Percentiles rank a stretch among this genome's conserved stretches.
Evolutionary conservation across 2,888 invertebrate genomes (phyloP).

Genomic region (Dolomedes plantarius): DNA sequence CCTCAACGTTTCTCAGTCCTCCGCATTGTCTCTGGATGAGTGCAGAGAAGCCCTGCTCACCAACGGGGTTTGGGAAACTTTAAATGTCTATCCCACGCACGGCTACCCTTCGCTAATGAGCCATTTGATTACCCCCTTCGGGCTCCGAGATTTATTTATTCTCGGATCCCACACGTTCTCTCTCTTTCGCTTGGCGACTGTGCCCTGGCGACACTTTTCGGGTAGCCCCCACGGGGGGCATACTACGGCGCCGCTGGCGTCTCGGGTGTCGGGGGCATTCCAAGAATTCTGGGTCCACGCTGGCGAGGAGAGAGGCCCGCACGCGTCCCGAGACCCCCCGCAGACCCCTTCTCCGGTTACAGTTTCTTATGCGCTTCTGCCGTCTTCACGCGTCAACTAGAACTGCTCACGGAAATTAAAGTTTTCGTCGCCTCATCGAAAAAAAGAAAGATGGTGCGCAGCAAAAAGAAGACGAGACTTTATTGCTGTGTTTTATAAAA

Average conservation of each 20-base stretch:
- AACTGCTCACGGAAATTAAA: neutral
- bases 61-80: neutral
- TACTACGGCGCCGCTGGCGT: neutral
- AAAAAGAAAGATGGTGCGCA: no score
- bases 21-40: no score
- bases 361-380: neutral
- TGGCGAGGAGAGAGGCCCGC: conserved; percentile 10
- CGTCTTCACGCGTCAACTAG: neutral
- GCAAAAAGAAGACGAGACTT: no score
- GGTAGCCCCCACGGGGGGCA: conserved; percentile 23
- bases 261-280: conserved; percentile 46
- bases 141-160: neutral
- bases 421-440: neutral
- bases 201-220: neutral
- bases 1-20: no score
- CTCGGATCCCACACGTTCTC: neutral
- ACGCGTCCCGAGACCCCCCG: conserved; percentile 18
- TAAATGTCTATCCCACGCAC: neutral
- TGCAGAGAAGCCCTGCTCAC: neutral
- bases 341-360: conserved; percentile 34
- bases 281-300: conserved; percentile 38
- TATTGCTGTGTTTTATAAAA: no score
- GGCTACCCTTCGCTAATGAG: conserved; percentile 1
- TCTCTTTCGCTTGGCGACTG: conserved; percentile 7
- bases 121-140: conserved; percentile 19